phyloP scores from a whole-genome alignment of 2,797 vertebrate genomes.

The Eleutherodactylus coqui region DNA sequence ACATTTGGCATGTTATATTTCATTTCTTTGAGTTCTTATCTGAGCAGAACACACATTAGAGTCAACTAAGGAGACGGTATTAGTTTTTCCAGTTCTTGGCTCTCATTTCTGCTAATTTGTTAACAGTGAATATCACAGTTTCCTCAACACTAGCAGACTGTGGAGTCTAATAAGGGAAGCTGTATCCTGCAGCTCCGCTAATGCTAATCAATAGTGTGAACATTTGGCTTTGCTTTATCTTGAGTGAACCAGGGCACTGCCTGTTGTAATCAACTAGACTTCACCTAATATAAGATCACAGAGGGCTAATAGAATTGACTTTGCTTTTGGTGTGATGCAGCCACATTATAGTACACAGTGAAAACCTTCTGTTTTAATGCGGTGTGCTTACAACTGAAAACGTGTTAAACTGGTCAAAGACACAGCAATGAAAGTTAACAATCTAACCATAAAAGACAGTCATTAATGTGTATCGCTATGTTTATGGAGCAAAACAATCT shows the following conservation, averaged over 20 bases:
- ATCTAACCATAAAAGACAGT: neutral
- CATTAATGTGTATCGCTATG: neutral
- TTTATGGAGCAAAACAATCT: neutral
- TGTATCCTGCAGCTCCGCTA: slow-evolving; percentile 46
- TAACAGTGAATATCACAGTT: slow-evolving; percentile 56
- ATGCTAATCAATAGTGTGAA: slow-evolving; percentile 58
- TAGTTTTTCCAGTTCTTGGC: slow-evolving; percentile 32
- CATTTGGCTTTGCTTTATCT: slow-evolving; percentile 33
- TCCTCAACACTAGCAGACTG: slow-evolving; percentile 51
- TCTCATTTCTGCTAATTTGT: slow-evolving; percentile 47
- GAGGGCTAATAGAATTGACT: slow-evolving; percentile 12
- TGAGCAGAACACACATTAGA: slow-evolving; percentile 3
- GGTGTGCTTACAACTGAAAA: neutral
- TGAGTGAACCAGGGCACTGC: slow-evolving; percentile 13
- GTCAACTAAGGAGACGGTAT: neutral
- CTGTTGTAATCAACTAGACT: slow-evolving; percentile 34
- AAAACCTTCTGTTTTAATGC: neutral
- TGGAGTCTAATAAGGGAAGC: slow-evolving; percentile 48
- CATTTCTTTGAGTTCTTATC: slow-evolving; percentile 1
- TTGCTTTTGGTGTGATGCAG: neutral
- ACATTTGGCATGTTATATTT: neutral
- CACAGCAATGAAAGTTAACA: neutral
- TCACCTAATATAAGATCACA: neutral
- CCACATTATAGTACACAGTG: neutral
- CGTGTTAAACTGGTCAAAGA: neutral